These are phyloP conservation scores for Donacobius atricapilla DNA, from an alignment of 2,113 vertebrate species.

Conservation along the genomic window DNA sequence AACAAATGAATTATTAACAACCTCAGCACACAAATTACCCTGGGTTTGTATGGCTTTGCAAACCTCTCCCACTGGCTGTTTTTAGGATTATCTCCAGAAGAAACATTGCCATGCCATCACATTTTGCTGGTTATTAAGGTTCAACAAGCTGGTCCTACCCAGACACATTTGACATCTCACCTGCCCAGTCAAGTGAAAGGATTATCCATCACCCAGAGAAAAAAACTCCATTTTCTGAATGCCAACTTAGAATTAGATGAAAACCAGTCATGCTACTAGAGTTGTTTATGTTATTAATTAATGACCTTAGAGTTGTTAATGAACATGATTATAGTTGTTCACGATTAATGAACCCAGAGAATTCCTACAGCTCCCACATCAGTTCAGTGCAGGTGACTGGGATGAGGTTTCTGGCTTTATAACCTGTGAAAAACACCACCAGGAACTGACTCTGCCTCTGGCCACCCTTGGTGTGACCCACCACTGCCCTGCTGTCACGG, in stretches of 20 bases:
- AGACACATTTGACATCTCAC: background rate
- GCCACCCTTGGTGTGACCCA: background rate
- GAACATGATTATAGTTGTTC: constrained; percentile 14
- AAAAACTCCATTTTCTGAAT: background rate
- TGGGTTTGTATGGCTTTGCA: background rate
- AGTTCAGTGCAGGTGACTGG: background rate
- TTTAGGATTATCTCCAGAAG: background rate
- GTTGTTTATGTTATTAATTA: constrained; percentile 49
- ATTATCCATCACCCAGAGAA: background rate
- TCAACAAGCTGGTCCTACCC: background rate
- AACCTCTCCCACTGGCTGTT: background rate
- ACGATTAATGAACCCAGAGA: constrained; percentile 18
- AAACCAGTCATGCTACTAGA: background rate
- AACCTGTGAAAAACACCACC: background rate
- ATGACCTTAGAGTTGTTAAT: constrained; percentile 6
- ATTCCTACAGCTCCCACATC: background rate
- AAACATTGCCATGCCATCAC: background rate
- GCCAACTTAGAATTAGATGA: background rate
- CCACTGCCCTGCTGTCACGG: background rate
- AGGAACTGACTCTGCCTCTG: background rate
- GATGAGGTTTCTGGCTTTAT: background rate
- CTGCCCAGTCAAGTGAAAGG: background rate
- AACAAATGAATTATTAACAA: background rate
- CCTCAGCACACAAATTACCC: background rate
- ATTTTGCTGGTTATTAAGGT: background rate